Percentiles rank a stretch among this genome's conserved stretches.
Evolutionary conservation across 2,888 invertebrate genomes (phyloP).

Genomic region (Pinctada fucata): DNA sequence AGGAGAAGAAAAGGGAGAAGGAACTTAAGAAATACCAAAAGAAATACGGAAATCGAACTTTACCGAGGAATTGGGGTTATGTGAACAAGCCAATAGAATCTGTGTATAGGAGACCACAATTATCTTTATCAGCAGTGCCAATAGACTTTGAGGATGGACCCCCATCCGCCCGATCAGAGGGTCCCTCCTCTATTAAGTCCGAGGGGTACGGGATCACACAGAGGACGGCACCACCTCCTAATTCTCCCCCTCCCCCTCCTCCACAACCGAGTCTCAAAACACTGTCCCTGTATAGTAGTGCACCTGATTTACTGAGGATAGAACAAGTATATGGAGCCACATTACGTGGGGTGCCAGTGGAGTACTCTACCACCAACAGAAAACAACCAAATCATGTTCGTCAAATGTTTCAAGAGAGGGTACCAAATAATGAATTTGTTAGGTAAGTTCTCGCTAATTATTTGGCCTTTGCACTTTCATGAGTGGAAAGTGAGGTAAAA

Average conservation of each 20-base stretch:
- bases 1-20: conserved; percentile 63
- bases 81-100: conserved; percentile 55
- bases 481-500: too few relatives aligned
- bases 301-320: conserved; percentile 64
- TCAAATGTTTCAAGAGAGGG: conserved; percentile 6
- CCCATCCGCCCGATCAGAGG: conserved; percentile 15
- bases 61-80: conserved; percentile 65
- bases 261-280: conserved; percentile 50
- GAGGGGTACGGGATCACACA: conserved; percentile 4
- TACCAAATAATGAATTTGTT: conserved; percentile 17
- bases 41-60: conserved; percentile 55
- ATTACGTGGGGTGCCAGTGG: conserved; percentile 46
- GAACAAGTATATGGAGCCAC: conserved; percentile 67
- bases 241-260: conserved; percentile 51
- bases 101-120: conserved; percentile 57
- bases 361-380: conserved; percentile 12
- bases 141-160: conserved; percentile 64
- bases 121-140: conserved; percentile 61
- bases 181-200: conserved; percentile 13
- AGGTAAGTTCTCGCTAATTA: conserved; percentile 19
- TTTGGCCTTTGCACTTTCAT: not conserved
- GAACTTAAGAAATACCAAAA: conserved; percentile 53
- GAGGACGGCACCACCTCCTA: conserved; percentile 42
- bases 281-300: conserved; percentile 57
- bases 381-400: not conserved